Percentiles rank a stretch among this genome's conserved stretches.
Conservation (phyloP, 2,797 vertebrate species). For the Clarias platycephalus region DNA sequence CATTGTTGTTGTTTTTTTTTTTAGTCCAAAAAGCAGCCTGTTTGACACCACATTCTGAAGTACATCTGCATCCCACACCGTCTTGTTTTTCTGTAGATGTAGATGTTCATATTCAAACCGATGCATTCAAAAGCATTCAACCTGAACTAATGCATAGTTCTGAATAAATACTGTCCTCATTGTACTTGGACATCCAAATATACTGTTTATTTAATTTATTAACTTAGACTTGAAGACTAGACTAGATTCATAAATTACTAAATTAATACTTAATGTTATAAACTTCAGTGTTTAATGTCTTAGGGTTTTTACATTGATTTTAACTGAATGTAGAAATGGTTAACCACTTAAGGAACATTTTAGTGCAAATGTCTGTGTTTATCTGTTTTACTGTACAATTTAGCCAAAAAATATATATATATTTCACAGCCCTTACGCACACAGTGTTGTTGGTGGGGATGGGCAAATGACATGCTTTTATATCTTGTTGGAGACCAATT, state of each 20-base stretch:
- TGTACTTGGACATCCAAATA: background rate
- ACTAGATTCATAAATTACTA: background rate
- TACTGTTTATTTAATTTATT: background rate
- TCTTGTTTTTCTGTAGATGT: background rate
- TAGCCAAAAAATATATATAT: too few relatives aligned
- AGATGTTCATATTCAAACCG: background rate
- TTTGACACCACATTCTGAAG: background rate
- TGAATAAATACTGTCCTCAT: background rate
- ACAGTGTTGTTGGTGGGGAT: background rate
- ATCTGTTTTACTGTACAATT: background rate
- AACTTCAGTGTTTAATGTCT: background rate
- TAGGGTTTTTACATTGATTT: background rate
- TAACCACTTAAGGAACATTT: background rate
- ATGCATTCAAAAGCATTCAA: background rate
- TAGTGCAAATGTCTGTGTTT: background rate
- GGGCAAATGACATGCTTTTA: background rate
- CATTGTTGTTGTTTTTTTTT: conserved; percentile 22
- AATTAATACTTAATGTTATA: background rate
- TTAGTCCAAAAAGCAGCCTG: background rate
- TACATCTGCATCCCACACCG: background rate
- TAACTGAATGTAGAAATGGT: background rate
- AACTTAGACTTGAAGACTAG: background rate
- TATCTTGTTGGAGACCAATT: background rate
- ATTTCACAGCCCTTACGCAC: too few relatives aligned
- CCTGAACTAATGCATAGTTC: background rate